Base-by-base conservation (phyloP, 23 tunicate genomes). In the Trididemnum miniatum region DNA sequence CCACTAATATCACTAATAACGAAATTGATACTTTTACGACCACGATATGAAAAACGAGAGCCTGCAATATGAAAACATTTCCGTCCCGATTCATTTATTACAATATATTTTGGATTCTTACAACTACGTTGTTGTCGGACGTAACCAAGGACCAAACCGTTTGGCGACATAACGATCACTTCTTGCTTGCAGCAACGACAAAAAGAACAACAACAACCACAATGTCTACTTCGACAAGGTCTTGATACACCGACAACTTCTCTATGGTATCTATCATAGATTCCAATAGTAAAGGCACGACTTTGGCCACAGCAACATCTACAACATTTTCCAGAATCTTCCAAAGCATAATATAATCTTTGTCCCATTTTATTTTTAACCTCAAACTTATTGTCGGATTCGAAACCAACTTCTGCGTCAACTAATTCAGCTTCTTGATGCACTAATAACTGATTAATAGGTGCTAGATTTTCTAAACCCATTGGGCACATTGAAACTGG, bases 281-380 rank as follows among this genome's bases (percentile, higher is more conserved):
- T 87, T 59, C 71, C 77, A 91, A 91, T 91, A 51, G 87, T 91
- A 77, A 91, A 91, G 62, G 36, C 69, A 22, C 97, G 71, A 44
- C 83, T 65, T 30, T 87, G 87, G 31, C 97, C 97, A 67, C 97
- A 91, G 79, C 97, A 91, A 37, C 87, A 87, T 57, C 97, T 83
- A 15, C 85, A 83, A 63, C 97, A 92, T 28, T 88, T 82, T 44
- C 78, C 97, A 31, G 76, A 82, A 28, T 92, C 79, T 59, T 92
- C 97, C 31, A 71, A 89, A 60, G 97, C 97, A 69, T 87, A 92
- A 65, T 77, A 92, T 0, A 92, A 89, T 83, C 83, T 83, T 40
- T 92, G 92, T 39, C 97, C 97, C 31, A 88, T 82, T 30, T 65
- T 77, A 85, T 92, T 88, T 72, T 86, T 83, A 20, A 92, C 86